These are phyloP conservation scores for Cosmopolites sordidus DNA, from an alignment of 2,888 invertebrate genomes.

Conservation along the genomic window DNA sequence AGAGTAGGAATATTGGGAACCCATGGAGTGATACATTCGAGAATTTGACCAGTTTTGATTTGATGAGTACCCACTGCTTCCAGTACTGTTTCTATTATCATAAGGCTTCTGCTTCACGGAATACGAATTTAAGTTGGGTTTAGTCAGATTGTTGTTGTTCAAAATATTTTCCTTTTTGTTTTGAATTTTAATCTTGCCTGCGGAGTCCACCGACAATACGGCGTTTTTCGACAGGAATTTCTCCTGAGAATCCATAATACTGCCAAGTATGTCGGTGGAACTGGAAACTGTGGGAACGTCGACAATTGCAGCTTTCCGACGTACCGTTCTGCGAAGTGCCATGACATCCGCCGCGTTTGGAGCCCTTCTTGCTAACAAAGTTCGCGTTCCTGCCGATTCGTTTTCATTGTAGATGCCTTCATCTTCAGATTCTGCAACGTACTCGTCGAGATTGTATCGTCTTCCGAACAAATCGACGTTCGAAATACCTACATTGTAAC, in stretches of 20 bases:
- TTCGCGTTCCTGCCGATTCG: conserved; percentile 24
- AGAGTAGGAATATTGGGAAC: background rate
- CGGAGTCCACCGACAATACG: conserved; percentile 53
- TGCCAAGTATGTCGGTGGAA: conserved; percentile 61
- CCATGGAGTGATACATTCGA: background rate
- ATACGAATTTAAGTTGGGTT: conserved; percentile 22
- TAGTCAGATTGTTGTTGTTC: conserved; percentile 16
- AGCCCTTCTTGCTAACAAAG: conserved; percentile 41
- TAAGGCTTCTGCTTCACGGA: conserved; percentile 19
- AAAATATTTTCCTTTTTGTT: conserved; percentile 15
- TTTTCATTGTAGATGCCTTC: conserved; percentile 29
- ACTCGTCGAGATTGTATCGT: conserved; percentile 67
- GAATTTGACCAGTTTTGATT: background rate
- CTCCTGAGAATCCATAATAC: conserved; percentile 67
- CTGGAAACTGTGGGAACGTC: conserved; percentile 44
- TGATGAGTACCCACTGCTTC: background rate
- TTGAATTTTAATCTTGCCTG: conserved; percentile 60
- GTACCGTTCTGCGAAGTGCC: conserved; percentile 36
- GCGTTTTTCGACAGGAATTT: conserved; percentile 64
- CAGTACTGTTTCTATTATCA: background rate
- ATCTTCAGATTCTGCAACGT: conserved; percentile 50
- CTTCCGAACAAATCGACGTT: conserved; percentile 64
- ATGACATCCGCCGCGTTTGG: conserved; percentile 48
- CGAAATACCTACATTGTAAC: conserved; percentile 51
- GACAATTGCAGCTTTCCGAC: conserved; percentile 48